Evolutionary conservation across 1,140 invertebrate genomes (phyloP), one percentile per base, ranked within the genome.

Genomic region (Diorhabda carinulata): DNA sequence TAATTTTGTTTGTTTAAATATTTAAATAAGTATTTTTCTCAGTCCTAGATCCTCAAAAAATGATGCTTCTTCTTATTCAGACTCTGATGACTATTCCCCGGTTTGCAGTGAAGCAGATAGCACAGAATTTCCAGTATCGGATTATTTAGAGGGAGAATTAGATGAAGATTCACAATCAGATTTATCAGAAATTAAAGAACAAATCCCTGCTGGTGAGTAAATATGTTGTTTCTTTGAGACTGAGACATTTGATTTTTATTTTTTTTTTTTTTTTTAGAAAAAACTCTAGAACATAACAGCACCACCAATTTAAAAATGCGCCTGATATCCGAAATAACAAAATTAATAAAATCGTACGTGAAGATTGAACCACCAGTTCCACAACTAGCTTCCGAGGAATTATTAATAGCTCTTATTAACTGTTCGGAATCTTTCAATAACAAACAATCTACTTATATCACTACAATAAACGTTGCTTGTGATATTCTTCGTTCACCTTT

Each of bases 21-120:
- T 25, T 25, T 25, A 25, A 25, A 25, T 25, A 25, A 25, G 25
- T 25, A 25, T 25, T 61, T 44, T 42, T 56, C 7, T 25, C 7
- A 74, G 68, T 62, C 71, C 71, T 9, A 64, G 44, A 40, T 25
- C 9, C 8, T 61, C 60, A 3, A 10, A 67, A 3, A 68, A 57
- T 42, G 10, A 68, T 58, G 65, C 69, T n/a, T 3, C 47, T 45
- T 69, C 64, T 66, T 74, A 78, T 58, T 78, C 77, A 5, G 79
- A 81, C 73, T 82, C 80, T 0, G 78, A 79, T 57, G 72, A 81
- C 70, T 82, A 81, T 74, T 81, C 79, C 9, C 80, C 86, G 3
- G 83, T 87, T 3, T 87, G 85, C 70, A 86, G 85, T 73, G 86
- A 86, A 52, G 76, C 74, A 1, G 85, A 86, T 69, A 79, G 78